Base-by-base conservation (phyloP, 2,888 invertebrate genomes). In the Calameuta pallipes region DNA sequence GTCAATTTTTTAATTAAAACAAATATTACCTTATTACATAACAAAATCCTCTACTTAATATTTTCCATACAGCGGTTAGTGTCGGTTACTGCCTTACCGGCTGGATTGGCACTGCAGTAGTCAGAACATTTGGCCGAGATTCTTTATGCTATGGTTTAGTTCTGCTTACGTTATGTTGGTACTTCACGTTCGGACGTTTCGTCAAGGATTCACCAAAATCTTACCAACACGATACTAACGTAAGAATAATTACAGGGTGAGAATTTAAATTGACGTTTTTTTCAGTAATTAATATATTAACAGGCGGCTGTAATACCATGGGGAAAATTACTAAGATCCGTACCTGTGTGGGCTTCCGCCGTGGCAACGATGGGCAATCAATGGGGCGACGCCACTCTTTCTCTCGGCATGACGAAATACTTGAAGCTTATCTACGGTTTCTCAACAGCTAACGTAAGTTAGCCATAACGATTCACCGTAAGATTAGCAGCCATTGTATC, bases 301-400 rank as follows among this genome's bases (percentile, higher is more conserved):
- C 80, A 92, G 92, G 90, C 90, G 33, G 91, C 91, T 31, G 91
- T 90, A 69, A 91, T 93, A 82, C 93, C 93, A 2, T 94, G 94
- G 93, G 92, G 93, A 79, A 91, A 92, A 80, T 86, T 94, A 34
- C 84, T 94, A 78, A 89, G 92, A 78, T 94, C 94, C 0, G 93
- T 93, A 85, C 93, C 94, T 31, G 93, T 94, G 6, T 94, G 94
- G 94, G 93, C 93, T 41, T 94, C 94, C 79, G 93, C 93, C 1
- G 92, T 93, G 1, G 94, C 94, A 1, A 93, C 93, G 0, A 92
- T 94, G 89, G 94, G 94, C 11, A 93, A 93, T 85, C 94, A 94
- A 88, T 94, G 94, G 94, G 94, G 94, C 30, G 93, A 94, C 83
- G 93, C 93, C 1, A 94, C 94, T 3, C 90, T 94, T 4, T 93